Evolutionary conservation across 92 coral and sea anemone genomes (phyloP), one percentile per base, ranked within the genome.

Genomic region (Siderastrea siderea): DNA sequence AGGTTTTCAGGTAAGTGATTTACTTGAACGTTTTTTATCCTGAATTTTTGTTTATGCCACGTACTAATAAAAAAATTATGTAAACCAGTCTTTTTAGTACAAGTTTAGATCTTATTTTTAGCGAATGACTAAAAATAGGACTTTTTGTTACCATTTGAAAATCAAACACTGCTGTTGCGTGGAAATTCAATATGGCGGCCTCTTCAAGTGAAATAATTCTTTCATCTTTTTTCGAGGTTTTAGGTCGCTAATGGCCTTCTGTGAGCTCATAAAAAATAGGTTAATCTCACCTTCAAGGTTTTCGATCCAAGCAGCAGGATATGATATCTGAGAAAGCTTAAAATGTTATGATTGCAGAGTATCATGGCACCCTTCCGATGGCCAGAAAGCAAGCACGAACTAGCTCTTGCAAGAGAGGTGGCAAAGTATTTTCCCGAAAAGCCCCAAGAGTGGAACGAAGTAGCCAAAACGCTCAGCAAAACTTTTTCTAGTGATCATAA

Each of bases 1-100:
- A 62, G 91, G 86, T 73, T 76, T 88, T 82, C 84, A 88, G 79
- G 88, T 82, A 44, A 53, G 46, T 74, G 83, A 82, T 62, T 74
- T 82, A 63, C 92, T 38, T 68, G 68, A 88, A 82, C 19, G 78
- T 83, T 70, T 83, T 78, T 26, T 62, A 7, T 62, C 85, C 74
- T 19, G 16, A 49, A 53, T 82, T 61, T 75, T 1, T 47, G 47
- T 69, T 6, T 44, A 47, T 0, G 74, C 47, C 74, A 44, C 74
- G 74, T 69, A 47, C 74, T 7, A 69, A 69, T 5, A 63, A 38
- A 63, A 38, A 44, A 67, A 52, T 60, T 65, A 74, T 81, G 74
- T 81, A 65, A 66, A 80, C 66, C 46, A 52, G 43, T 63, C 60
- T 11, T 82, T 52, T 81, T 16, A 48, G 58, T 78, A 7, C 53